Base-by-base conservation (phyloP, 2,888 invertebrate species). In the Tuta absoluta region DNA sequence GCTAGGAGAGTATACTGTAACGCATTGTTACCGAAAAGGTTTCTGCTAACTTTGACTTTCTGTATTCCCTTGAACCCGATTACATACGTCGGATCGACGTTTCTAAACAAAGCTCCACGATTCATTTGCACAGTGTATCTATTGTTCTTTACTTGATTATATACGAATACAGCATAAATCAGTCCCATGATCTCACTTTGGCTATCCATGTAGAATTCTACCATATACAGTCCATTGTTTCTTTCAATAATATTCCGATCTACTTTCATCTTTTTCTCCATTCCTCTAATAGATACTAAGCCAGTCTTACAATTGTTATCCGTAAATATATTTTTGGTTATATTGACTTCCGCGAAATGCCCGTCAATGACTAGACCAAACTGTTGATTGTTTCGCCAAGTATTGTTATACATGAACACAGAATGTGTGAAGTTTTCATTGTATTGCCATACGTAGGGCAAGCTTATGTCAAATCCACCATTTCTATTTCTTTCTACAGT, bases 361-460 rank as follows among this genome's bases (percentile, higher is more conserved):
- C 99, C 99, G 70, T 95, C 96, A n/a, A 99, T 92, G 0, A 95
- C 92, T 56, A 98, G 93, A 37, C 93, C 95, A 82, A 99, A 99
- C 67, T 96, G 94, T 28, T 94, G 92, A 85, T 99, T 99, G 74
- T 95, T 93, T 14, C 95, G 92, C 94, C 98, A 98, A 0, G 96
- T 96, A 71, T 97, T 97, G 79, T 98, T 97, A 53, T 95, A 94
- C 80, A 98, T 94, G 74, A 94, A 96, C 14, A 99, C 93, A 0
- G 97, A 96, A 87, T 99, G 99, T 0, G 98, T 98, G 75, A 96
- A 97, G 79, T 98, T 98, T 85, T 98, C 98, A 79, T 98, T 97
- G 78, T 98, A 98, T 75, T 97, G 95, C 97, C 98, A 98, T 0
- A 98, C 98, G 73, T 98, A 98, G 0, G 99, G 99, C 45, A 99